phyloP scores from a whole-genome alignment of 2,888 invertebrate species.

The Sarcophaga subvicina region DNA sequence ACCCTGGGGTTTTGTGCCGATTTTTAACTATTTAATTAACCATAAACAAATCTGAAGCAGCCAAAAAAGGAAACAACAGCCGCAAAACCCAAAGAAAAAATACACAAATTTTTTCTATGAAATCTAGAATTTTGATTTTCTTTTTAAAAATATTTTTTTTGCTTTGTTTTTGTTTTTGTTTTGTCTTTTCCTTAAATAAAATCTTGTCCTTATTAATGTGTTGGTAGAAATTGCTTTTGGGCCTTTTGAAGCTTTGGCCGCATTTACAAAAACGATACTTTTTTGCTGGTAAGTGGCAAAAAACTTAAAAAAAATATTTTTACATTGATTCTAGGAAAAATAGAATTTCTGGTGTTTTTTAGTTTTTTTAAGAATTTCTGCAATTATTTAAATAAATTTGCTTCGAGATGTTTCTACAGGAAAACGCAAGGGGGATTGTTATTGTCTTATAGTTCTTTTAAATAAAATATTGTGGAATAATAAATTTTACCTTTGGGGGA shows the following conservation, averaged over 20 bases:
- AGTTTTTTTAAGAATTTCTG: neutral
- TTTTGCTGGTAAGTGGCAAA: no score
- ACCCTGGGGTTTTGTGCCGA: no score
- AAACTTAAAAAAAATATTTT: neutral
- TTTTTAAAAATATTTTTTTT: neutral
- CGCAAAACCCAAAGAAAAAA: neutral
- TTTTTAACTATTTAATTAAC: slow-evolving; percentile 14
- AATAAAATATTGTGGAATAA: no score
- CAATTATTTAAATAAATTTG: neutral
- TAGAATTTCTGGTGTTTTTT: no score
- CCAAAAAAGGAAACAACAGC: neutral
- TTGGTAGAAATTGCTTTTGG: slow-evolving; percentile 7
- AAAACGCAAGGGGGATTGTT: neutral
- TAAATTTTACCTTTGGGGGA: no score
- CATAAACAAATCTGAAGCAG: neutral
- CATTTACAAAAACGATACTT: no score
- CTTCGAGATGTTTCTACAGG: neutral
- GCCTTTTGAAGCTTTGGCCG: neutral
- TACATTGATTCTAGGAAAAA: no score
- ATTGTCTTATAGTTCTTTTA: no score
- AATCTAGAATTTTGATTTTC: no score
- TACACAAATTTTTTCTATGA: neutral
- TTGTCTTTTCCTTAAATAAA: neutral
- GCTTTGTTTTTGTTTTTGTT: neutral
- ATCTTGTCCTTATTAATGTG: no score